Base-by-base conservation (phyloP, 2,797 vertebrate species). In the Myotis vivesi region DNA sequence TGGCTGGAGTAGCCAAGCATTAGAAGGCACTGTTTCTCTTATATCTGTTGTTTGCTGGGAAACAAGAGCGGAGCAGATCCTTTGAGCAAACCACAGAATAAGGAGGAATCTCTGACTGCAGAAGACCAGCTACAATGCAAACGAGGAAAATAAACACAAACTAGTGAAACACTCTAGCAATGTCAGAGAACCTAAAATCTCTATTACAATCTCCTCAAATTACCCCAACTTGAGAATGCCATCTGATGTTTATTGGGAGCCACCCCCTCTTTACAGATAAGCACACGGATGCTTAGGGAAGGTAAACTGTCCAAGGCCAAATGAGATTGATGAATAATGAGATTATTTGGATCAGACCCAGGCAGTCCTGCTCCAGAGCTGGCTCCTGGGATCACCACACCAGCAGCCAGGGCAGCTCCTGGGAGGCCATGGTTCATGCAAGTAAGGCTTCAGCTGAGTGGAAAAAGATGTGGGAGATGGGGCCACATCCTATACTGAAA, bases 231-330 rank as follows among this genome's bases (percentile, higher is more conserved):
- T 82, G 55, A 84, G 33, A 5, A 3, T 80, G 30, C 79, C 94
- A 89, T 69, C 68, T 95, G 89, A 30, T 90, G 91, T 89, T 92
- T 36, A 62, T 62, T 66, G 90, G 41, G 80, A 95, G 41, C 19
- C 71, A 73, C 76, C 22, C 57, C 22, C 53, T n/a, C 53, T 86
- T 95, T 80, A 59, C n/a, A 90, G 46, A 91, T 33, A 41, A 89
- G 72, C 59, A 92, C 49, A 41, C 46, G 23, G 55, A 84, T 84
- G 92, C 62, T 90, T 55, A 51, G 66, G 72, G 23, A 86, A 30
- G 68, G 59, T 30, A 84, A 94, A 82, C 8, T 79, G 44, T 81
- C 77, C 84, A 92, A 87, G 71, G 83, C 36, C 95, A 95, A 82
- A 59, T 53, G 62, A 83, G 72, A 87, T 36, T 51, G 33, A 25